These are phyloP conservation scores for Lomographa bimaculata DNA, from an alignment of 2,888 invertebrate species.

Conservation along the genomic window DNA sequence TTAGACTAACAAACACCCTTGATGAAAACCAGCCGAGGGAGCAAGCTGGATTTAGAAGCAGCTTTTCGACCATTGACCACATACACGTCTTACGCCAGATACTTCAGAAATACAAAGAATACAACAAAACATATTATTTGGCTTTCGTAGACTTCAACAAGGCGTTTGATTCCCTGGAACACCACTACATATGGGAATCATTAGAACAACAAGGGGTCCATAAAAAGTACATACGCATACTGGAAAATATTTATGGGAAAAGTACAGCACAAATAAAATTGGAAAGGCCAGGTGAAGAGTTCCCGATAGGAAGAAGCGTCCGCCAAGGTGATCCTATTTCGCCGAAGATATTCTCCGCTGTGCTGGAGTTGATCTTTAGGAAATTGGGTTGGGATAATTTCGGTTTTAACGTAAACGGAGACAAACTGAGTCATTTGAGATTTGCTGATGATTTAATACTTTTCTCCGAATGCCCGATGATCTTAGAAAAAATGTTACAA, in stretches of 20 bases:
- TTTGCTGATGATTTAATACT: constrained; percentile 27
- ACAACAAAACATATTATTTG: constrained; percentile 22
- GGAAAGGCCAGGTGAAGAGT: constrained; percentile 27
- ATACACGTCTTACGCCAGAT: constrained; percentile 22
- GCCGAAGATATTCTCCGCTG: constrained; percentile 27
- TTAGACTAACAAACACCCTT: constrained; percentile 16
- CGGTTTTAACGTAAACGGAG: background rate
- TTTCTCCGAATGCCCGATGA: constrained; percentile 21
- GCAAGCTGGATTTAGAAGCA: constrained; percentile 24
- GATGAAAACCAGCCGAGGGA: constrained; percentile 20
- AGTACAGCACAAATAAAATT: constrained; percentile 29
- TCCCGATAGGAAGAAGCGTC: constrained; percentile 24
- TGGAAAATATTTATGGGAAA: constrained; percentile 30
- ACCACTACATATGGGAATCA: constrained; percentile 27
- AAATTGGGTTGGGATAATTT: background rate
- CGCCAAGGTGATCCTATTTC: constrained; percentile 31
- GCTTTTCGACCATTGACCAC: constrained; percentile 26
- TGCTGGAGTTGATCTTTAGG: background rate
- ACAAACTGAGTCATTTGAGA: no score
- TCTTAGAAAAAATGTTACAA: constrained; percentile 23
- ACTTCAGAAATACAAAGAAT: constrained; percentile 25
- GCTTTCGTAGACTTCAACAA: constrained; percentile 34
- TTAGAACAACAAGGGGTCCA: constrained; percentile 28
- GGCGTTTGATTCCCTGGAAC: constrained; percentile 30
- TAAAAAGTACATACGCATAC: constrained; percentile 27